Evolutionary conservation across 2,888 invertebrate species (phyloP), one percentile per base, ranked within the genome.

Genomic region (Heliconius aoede): DNA sequence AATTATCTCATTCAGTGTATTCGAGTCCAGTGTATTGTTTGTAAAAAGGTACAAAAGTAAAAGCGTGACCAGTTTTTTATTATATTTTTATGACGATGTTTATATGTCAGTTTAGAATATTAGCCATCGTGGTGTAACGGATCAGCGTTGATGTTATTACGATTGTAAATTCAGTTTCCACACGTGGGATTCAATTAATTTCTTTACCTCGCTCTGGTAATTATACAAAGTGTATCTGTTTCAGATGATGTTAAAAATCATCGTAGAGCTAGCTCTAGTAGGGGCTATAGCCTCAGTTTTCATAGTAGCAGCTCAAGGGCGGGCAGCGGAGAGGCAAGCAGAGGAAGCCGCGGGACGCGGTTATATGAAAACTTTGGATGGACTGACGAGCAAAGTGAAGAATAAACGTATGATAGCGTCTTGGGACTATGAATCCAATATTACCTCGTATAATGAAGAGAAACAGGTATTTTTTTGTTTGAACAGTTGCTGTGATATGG

Each of bases 401-500:
- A 96, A 97, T 83, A 92, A 93, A 76, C 92, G 90, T 69, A 87
- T 93, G 0, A 83, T 96, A n/a, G 96, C 97, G 0, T 91, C 95
- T 21, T 98, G 98, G 98, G 95, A 95, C 15, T 97, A 97, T 85
- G 95, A 95, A 46, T 96, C 96, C 1, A 97, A 98, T 86, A 95
- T 98, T 21, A 97, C 96, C 0, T 95, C 96, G 30, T 93, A 95
- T 74, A 97, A 96, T 88, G 95, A 96, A 74, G 94, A 95, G 51
- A 83, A 84, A 21, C 91, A 93, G 86, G 92, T 94, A 76, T 84
- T 85, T 78, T n/a, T 40, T 61, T 21, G 28, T 32, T 15, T 60
- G 26, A 58, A 15, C 26, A 7, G 24, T 5, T 13, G 60, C 21
- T 51, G 3, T 55, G 7, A 9, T 55, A 55, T 55, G 1, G 51